Base-by-base conservation (phyloP, 2,113 vertebrate species). In the Dicentrarchus labrax region DNA sequence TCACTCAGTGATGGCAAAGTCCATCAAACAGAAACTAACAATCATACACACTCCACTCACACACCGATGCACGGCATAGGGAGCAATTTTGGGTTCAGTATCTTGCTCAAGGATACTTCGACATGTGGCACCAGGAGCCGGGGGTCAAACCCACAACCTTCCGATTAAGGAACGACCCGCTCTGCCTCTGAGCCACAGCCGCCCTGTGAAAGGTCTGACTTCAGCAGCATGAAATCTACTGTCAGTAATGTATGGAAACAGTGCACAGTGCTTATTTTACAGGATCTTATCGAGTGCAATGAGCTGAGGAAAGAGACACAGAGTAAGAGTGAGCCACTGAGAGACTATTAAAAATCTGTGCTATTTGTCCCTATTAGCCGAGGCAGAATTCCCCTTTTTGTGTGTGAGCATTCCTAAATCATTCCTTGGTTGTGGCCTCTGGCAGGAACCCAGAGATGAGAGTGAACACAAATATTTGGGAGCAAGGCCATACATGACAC, bases 341-440 rank as follows among this genome's bases (percentile, higher is more conserved):
- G n/a, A 72, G 38, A 41, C 30, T 30, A 30, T 30, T 30, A 61
- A 51, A 38, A 67, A 76, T 69, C 13, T 36, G 21, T 30, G 19
- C 54, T 72, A 16, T 72, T 77, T 43, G 43, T 73, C 54, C 51
- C 67, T 2, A 39, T 67, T 61, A 65, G 71, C 38, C 17, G 2
- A 56, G 16, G 65, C 87, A 86, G 86, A 87, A 76, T 72, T 81
- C 74, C 80, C 85, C 83, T 74, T 36, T 73, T 76, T 54, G 53
- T 67, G 79, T 47, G 43, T 47, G 45, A 47, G 45, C 45, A 47
- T 92, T 90, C 88, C 80, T 84, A 36, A 82, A 70, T 78, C 78
- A 84, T 72, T 86, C 57, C 78, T 76, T 48, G 72, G 84, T 76
- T 45, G 45, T 80, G 69, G 45, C 62, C 51, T 57, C 78, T 83